Percentiles rank a stretch among this genome's conserved stretches.
phyloP scores from a whole-genome alignment of 2,888 invertebrate species.

The Altica lythri region DNA sequence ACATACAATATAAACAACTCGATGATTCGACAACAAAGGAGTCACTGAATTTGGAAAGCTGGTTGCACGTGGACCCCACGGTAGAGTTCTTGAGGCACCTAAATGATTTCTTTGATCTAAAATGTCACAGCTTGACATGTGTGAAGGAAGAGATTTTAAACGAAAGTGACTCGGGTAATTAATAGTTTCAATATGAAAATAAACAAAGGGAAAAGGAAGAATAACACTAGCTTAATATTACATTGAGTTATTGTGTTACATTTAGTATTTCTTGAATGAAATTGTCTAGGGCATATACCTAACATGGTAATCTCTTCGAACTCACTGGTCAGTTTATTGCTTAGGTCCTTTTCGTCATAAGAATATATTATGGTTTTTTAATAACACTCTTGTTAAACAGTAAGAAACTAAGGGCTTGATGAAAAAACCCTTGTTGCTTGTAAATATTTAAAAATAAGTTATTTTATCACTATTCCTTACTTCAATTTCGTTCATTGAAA shows the following conservation, averaged over 20 bases:
- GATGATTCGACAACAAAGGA: conserved; percentile 31
- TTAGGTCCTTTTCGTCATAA: no score
- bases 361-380: no score
- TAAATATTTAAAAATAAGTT: no score
- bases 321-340: no score
- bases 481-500: no score
- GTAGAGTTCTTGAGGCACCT: conserved; percentile 28
- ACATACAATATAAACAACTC: conserved; percentile 40
- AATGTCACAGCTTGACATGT: conserved; percentile 26
- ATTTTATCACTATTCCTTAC: no score
- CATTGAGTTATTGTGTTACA: background rate
- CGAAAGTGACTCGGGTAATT: conserved; percentile 11
- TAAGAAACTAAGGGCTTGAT: no score
- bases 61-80: conserved; percentile 47
- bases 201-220: conserved; percentile 1
- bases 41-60: conserved; percentile 38
- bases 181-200: conserved; percentile 17
- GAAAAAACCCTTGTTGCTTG: no score
- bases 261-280: no score
- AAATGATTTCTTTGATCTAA: conserved; percentile 37
- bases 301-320: no score
- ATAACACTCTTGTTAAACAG: no score
- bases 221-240: background rate
- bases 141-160: conserved; percentile 9
- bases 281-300: no score